These are phyloP conservation scores for Synodontis membranacea DNA, from an alignment of 2,113 vertebrate species.

Conservation along the genomic window DNA sequence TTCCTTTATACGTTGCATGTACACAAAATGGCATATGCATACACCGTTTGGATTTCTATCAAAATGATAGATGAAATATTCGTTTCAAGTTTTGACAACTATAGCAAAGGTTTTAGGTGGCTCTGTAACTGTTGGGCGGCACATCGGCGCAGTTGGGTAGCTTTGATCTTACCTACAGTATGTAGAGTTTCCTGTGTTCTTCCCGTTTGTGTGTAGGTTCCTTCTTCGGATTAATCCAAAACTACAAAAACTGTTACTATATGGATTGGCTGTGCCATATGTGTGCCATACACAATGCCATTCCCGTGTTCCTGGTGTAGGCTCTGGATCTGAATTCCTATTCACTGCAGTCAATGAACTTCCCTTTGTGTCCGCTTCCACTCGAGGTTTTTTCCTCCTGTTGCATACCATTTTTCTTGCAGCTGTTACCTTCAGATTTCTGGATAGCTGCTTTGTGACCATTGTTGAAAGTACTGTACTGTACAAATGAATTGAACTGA, in stretches of 20 bases:
- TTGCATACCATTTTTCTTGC: neutral
- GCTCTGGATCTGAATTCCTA: neutral
- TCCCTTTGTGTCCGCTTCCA: neutral
- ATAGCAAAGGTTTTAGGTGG: neutral
- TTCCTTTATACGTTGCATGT: neutral
- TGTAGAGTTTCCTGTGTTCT: neutral
- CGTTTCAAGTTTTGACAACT: neutral
- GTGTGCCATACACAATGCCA: too few relatives aligned
- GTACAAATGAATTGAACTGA: neutral
- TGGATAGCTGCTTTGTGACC: neutral
- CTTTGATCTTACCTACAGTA: neutral
- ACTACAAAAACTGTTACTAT: neutral
- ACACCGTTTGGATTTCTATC: neutral
- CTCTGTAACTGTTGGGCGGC: neutral
- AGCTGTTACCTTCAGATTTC: neutral
- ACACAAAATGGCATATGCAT: neutral
- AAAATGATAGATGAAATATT: neutral
- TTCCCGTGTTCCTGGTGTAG: neutral
- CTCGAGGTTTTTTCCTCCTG: neutral
- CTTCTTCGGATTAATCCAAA: neutral
- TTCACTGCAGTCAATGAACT: neutral
- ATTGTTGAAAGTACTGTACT: neutral
- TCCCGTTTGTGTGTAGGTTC: neutral
- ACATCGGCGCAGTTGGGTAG: neutral
- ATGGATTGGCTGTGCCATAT: neutral